Percentiles rank a stretch among this genome's conserved stretches.
Evolutionary conservation across 2,113 vertebrate species (phyloP).

Genomic region (Antigone vipio): DNA sequence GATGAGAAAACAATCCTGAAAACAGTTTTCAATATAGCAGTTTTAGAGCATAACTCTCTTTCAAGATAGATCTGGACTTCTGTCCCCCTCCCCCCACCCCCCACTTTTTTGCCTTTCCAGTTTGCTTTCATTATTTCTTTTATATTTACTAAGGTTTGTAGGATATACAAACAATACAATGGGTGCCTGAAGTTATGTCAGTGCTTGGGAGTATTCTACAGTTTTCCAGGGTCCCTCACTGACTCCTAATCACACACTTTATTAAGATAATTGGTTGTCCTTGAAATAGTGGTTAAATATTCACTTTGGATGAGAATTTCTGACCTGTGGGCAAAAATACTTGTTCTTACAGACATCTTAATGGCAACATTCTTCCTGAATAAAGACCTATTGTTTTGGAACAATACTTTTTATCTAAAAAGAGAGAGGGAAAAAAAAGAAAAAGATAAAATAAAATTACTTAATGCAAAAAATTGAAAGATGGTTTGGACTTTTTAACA

Average conservation of each 20-base stretch:
- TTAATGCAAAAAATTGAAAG: neutral
- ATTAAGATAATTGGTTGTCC: neutral
- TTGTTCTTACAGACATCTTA: neutral
- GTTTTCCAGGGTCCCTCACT: neutral
- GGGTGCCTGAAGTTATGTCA: neutral
- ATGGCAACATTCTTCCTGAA: neutral
- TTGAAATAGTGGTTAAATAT: slow-evolving; percentile 38
- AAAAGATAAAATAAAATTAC: neutral
- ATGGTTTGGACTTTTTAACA: neutral
- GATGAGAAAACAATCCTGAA: neutral
- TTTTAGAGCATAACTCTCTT: neutral
- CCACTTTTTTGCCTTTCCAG: neutral
- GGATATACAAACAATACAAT: neutral
- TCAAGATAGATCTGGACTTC: neutral
- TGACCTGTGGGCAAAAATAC: neutral
- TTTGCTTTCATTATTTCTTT: neutral
- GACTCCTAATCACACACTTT: neutral
- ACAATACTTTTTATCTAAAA: neutral
- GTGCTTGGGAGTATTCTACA: neutral
- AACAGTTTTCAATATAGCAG: neutral
- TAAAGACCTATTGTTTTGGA: neutral
- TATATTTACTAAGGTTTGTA: neutral
- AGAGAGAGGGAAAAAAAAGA: neutral
- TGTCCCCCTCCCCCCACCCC: fast-evolving
- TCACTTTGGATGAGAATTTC: slow-evolving; percentile 23